Evolutionary conservation across 2,797 vertebrate genomes (phyloP).

Genomic region (Agapornis canus): DNA sequence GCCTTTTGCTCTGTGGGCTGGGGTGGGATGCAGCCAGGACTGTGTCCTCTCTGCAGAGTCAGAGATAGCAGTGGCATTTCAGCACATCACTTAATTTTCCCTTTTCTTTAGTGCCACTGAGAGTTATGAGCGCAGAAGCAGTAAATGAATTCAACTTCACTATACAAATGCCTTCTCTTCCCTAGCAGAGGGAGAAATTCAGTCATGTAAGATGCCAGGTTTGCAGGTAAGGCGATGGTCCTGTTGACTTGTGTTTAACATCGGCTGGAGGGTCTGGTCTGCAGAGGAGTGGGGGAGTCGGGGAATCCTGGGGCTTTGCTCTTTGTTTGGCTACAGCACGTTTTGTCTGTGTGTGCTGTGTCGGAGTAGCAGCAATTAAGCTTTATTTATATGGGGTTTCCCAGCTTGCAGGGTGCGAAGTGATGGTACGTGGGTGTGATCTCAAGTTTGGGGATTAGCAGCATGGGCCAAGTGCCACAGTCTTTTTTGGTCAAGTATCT

Average conservation of each 20-base stretch:
- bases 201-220: not conserved
- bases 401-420: constrained; percentile 22
- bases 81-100: not conserved
- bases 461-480: not conserved
- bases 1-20: not conserved
- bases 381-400: constrained; percentile 57
- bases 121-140: not conserved
- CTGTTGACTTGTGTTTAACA: not conserved
- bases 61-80: not conserved
- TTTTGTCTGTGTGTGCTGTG: not conserved
- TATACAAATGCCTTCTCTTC: not conserved
- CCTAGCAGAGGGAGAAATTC: not conserved
- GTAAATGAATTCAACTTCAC: not conserved
- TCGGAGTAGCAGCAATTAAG: constrained; percentile 11
- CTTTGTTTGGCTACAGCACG: not conserved
- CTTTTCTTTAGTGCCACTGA: not conserved
- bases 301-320: constrained; percentile 35
- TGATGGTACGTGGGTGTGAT: constrained; percentile 23
- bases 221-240: not conserved
- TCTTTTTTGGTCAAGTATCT: constrained; percentile 58
- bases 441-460: constrained; percentile 53
- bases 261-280: not conserved
- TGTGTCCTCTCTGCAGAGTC: not conserved
- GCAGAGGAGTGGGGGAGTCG: not conserved
- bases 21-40: not conserved